Evolutionary conservation across 2,113 vertebrate species (phyloP).

Genomic region (Mormyrus iriodes): DNA sequence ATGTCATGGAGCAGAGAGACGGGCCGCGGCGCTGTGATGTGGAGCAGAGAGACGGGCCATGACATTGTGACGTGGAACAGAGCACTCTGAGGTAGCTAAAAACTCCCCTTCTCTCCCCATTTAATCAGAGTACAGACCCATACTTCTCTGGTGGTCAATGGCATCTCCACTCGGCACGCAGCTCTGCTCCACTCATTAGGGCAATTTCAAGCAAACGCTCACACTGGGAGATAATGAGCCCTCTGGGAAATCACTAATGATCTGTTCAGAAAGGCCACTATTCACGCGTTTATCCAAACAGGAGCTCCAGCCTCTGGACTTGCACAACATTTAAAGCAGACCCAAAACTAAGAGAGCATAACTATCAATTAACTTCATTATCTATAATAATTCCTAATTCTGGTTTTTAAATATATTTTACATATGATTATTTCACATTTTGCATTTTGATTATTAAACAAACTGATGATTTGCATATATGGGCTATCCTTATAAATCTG

Average conservation of each 20-base stretch:
- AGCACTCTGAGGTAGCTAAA: background rate
- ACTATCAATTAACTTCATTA: background rate
- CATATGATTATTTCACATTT: background rate
- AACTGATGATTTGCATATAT: background rate
- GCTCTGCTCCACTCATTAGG: background rate
- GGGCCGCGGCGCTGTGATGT: no score
- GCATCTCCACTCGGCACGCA: background rate
- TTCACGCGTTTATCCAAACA: background rate
- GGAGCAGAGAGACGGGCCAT: no score
- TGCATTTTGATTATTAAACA: background rate
- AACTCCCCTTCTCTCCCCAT: background rate
- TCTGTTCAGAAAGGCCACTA: background rate
- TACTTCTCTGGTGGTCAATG: background rate
- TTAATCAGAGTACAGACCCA: background rate
- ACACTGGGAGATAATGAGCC: background rate
- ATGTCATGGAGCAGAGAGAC: no score
- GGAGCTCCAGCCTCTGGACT: background rate
- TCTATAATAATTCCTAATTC: background rate
- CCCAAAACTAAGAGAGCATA: background rate
- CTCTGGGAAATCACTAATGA: slow-evolving; percentile 4
- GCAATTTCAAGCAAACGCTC: background rate
- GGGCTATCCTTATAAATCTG: background rate
- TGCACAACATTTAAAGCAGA: background rate
- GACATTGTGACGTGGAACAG: background rate
- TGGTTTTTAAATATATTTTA: background rate